phyloP scores from a whole-genome alignment of 2,797 vertebrate species.

The Protonibea diacanthus region DNA sequence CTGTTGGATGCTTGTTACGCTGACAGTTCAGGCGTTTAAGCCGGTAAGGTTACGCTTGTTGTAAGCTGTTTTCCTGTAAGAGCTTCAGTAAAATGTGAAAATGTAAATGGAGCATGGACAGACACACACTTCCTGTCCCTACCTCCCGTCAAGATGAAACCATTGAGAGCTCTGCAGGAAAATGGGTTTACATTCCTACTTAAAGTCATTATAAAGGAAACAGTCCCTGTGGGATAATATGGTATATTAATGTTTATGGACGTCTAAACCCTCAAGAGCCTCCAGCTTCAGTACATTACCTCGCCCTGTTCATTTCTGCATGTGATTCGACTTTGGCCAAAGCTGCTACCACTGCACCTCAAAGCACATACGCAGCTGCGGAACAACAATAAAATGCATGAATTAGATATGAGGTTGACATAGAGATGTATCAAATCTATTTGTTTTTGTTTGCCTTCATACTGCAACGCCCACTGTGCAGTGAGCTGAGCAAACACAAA shows the following conservation, averaged over 20 bases:
- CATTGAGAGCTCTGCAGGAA: constrained; percentile 43
- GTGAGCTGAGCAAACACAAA: constrained; percentile 14
- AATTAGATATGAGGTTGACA: constrained; percentile 78
- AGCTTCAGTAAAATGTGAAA: constrained; percentile 35
- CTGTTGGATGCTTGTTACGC: constrained; percentile 44
- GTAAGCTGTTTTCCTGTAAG: constrained; percentile 47
- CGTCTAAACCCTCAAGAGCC: constrained; percentile 57
- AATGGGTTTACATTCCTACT: constrained; percentile 59
- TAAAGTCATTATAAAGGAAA: constrained; percentile 70
- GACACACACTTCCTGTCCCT: constrained; percentile 28
- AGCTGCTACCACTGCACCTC: constrained; percentile 24
- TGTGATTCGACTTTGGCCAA: constrained; percentile 34
- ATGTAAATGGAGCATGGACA: constrained; percentile 40
- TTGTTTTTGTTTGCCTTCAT: constrained; percentile 50
- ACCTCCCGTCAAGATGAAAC: constrained; percentile 37
- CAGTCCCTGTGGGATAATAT: constrained; percentile 62
- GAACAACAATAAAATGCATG: constrained; percentile 68
- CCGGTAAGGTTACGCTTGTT: constrained; percentile 33
- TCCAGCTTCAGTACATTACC: constrained; percentile 61
- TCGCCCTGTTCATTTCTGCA: constrained; percentile 41
- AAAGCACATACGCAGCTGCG: constrained; percentile 39
- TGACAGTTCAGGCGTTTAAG: constrained; percentile 53
- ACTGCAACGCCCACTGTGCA: constrained; percentile 27
- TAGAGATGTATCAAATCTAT: constrained; percentile 56
- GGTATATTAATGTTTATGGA: constrained; percentile 75